Base-by-base conservation (phyloP, 2,797 vertebrate species). In the Coregonus ussuriensis region DNA sequence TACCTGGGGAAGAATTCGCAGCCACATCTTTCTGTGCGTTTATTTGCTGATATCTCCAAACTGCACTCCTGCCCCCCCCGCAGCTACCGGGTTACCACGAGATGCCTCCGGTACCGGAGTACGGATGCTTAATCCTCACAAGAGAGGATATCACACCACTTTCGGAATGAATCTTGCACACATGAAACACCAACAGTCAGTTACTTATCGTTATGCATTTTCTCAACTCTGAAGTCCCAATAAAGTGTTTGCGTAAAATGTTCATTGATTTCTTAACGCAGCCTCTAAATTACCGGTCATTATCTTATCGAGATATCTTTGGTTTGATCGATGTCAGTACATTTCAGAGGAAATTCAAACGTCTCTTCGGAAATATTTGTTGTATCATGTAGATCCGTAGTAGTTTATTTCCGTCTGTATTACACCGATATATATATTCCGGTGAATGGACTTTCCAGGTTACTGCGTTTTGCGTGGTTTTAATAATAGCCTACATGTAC, bases 1-100 rank as follows among this genome's bases (percentile, higher is more conserved):
- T 63, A 63, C 59, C 59, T 63, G 59, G 21, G 59, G 59, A 63
- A 63, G 59, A 63, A 63, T 63, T 63, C 59, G 21, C n/a, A 63
- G 59, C 59, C n/a, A 11, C 59, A 63, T 63, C 29, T 29, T 25
- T 63, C 21, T 11, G 59, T 63, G 59, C 59, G 59, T 63, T 63
- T 29, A 29, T 63, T 63, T 63, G 59, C 59, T 25, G 59, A 63
- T 63, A 29, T 63, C 25, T 63, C 59, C 59, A 63, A 63, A 63
- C n/a, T 25, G 9, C 59, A 63, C 59, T 62, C 59, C 54, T 59
- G 6, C 59, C 21, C 29, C 29, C 29, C 21, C 21, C 59, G 59
- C 21, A 25, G 41, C 9, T 47, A 59, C 56, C 5, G 56, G 21
- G 56, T 59, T n/a, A 59, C 56, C 56, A 25, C 59, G 9, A 63